Evolutionary conservation across 2,113 vertebrate species (phyloP).

Genomic region (Hepsetus odoe): DNA sequence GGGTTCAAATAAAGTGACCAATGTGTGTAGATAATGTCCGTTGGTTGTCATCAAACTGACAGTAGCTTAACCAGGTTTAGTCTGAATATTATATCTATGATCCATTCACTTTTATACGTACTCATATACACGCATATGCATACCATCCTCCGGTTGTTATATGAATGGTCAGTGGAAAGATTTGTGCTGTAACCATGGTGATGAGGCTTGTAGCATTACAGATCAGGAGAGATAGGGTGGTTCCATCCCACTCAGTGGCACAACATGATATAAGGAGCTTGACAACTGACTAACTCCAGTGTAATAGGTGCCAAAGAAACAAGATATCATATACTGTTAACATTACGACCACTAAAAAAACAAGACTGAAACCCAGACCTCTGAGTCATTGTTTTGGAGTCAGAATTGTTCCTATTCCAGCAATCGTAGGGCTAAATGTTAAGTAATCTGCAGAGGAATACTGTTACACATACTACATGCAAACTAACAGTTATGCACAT

Average conservation of each 20-base stretch:
- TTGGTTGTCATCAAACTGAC: not conserved
- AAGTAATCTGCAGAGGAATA: too few species aligned
- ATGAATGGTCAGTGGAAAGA: not conserved
- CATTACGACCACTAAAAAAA: too few species aligned
- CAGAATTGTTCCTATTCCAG: too few species aligned
- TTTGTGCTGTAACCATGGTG: conserved; percentile 42
- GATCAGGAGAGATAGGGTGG: not conserved
- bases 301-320: too few species aligned
- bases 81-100: not conserved
- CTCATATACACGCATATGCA: not conserved
- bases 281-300: too few species aligned
- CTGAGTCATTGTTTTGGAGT: too few species aligned
- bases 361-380: too few species aligned
- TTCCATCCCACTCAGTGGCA: not conserved
- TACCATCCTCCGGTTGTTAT: not conserved
- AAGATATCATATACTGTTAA: too few species aligned
- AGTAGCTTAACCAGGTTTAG: not conserved
- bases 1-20: too few species aligned
- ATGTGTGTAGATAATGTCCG: not conserved
- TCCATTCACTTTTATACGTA: not conserved
- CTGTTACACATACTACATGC: too few species aligned
- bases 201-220: conserved; percentile 25
- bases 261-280: not conserved
- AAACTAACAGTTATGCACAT: too few species aligned
- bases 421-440: too few species aligned